Conservation (phyloP, 2,888 invertebrate genomes). For the Drosophila nr. perissopoda region DNA sequence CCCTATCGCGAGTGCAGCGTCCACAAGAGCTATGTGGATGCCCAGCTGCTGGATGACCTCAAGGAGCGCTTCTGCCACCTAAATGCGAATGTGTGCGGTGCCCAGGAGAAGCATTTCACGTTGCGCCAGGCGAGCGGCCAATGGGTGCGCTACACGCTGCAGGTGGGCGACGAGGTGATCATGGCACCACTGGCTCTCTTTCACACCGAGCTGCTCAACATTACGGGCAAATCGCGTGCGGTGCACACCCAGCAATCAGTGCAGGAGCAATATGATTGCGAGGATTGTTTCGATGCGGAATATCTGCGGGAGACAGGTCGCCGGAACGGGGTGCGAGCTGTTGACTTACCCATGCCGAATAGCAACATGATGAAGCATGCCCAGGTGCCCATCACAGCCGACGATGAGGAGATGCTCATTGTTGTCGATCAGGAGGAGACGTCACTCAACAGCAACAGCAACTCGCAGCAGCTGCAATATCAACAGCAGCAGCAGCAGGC, state of each 20-base stretch:
- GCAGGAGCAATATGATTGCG: slow-evolving; percentile 91
- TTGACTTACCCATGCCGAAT: slow-evolving; percentile 22
- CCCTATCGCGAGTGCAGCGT: slow-evolving; percentile 92
- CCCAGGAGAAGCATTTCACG: slow-evolving; percentile 92
- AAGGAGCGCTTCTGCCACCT: slow-evolving; percentile 97
- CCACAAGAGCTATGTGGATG: slow-evolving; percentile 90
- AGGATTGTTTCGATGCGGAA: slow-evolving; percentile 97
- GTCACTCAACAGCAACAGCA: slow-evolving; percentile 51
- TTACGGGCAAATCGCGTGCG: slow-evolving; percentile 90
- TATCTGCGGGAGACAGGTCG: slow-evolving; percentile 94
- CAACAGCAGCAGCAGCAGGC: slow-evolving; percentile 86
- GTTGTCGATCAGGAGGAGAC: slow-evolving; percentile 86
- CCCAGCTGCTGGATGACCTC: slow-evolving; percentile 91
- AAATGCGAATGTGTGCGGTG: slow-evolving; percentile 94
- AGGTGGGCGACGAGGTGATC: slow-evolving; percentile 95
- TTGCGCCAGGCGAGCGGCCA: slow-evolving; percentile 87
- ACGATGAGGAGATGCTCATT: slow-evolving; percentile 76
- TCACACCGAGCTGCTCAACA: slow-evolving; percentile 93
- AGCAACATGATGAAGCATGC: slow-evolving; percentile 31
- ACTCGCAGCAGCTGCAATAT: slow-evolving; percentile 85
- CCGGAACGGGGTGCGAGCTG: slow-evolving; percentile 64
- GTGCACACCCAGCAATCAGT: slow-evolving; percentile 88
- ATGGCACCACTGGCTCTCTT: slow-evolving; percentile 95
- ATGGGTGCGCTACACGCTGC: slow-evolving; percentile 90
- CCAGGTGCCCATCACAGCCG: slow-evolving; percentile 84